These are phyloP conservation scores for Remorina albescens DNA, from an alignment of 2,797 vertebrate species.

Conservation along the genomic window DNA sequence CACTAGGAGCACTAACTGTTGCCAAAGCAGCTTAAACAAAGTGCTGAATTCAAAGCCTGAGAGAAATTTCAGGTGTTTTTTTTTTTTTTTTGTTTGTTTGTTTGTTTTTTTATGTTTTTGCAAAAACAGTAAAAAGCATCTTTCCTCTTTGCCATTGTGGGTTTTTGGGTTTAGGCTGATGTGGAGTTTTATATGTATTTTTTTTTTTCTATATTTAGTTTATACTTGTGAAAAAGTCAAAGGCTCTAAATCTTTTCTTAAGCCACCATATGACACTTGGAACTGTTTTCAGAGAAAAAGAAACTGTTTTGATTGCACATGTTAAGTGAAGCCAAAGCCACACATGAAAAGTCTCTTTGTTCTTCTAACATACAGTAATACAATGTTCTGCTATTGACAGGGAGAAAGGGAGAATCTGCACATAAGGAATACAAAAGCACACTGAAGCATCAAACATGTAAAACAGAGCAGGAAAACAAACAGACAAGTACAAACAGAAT, in stretches of 20 bases:
- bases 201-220: neutral
- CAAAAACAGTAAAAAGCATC: neutral
- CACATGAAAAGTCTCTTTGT: constrained; percentile 82
- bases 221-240: neutral
- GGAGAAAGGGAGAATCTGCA: constrained; percentile 83
- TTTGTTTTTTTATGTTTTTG: neutral
- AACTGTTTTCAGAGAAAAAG: constrained; percentile 8
- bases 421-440: constrained; percentile 90
- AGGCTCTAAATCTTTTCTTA: neutral
- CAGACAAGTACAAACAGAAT: constrained; percentile 59
- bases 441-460: constrained; percentile 69
- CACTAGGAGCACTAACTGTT: too few species aligned
- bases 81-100: neutral
- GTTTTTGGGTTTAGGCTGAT: neutral
- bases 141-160: neutral
- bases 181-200: neutral
- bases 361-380: constrained; percentile 82
- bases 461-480: constrained; percentile 45
- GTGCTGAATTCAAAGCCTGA: neutral
- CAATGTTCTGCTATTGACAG: constrained; percentile 65
- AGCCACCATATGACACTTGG: neutral
- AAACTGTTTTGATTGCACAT: constrained; percentile 71
- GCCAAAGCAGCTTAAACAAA: neutral
- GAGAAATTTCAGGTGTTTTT: too few species aligned
- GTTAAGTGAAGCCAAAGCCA: constrained; percentile 81